Base-by-base conservation (phyloP, 2,888 invertebrate genomes). In the Exocentrus adspersus region DNA sequence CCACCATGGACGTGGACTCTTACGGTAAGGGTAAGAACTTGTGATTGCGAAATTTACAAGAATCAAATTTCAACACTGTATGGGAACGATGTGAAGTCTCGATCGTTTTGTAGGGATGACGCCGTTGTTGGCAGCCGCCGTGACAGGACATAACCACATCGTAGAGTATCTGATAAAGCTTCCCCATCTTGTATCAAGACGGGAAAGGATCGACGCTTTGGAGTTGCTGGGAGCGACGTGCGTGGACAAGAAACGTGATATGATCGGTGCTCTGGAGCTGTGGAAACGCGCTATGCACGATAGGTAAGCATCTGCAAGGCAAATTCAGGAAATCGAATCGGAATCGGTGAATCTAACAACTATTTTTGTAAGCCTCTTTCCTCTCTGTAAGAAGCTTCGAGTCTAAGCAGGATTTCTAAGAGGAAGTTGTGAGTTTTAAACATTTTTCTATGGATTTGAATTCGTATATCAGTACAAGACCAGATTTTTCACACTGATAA, bases 191-290 rank as follows among this genome's bases (percentile, higher is more conserved):
- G 93, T 95, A 37, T 87, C 89, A 68, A 85, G 92, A 65, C 88
- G 90, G 75, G 93, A 93, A 78, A 87, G 92, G 72, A 93, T 97
- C 68, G 94, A 95, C 80, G 96, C 97, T 10, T 82, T 97, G 65
- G 97, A 97, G 82, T 85, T 97, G 46, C 85, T 97, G 43, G 97
- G 97, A 2, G 95, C 97, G 1, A 97, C 97, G 0, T 97, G 91
- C 82, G 96, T 98, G n/a, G 98, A 98, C 83, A 97, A 97, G 81
- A 91, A 95, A 80, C 87, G 96, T 73, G 97, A 98, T 81, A 95
- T 97, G 92, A 89, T 94, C 62, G 92, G 92, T 37, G 97, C 96
- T 1, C 85, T 96, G 54, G 89, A 90, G 64, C 86, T 93, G 65
- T 98, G 98, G 98, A 92, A 92, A 78, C 87, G 92, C 74, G 97